Conservation (phyloP, 2,888 invertebrate genomes). For the Drosophila paranaensis region DNA sequence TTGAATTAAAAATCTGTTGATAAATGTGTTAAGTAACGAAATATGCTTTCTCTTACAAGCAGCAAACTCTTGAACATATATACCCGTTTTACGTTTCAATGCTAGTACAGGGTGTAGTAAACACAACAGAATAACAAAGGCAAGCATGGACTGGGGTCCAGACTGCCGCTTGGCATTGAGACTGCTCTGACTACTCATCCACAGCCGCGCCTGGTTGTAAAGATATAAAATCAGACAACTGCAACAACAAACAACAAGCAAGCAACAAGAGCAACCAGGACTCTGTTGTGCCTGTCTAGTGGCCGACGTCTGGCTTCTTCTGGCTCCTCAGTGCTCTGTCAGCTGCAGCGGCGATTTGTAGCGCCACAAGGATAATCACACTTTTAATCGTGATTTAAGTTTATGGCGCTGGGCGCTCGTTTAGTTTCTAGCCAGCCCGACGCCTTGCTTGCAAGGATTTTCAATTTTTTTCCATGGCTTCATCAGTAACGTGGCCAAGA, state of each 20-base stretch:
- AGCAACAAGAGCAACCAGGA: constrained; percentile 35
- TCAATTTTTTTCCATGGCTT: constrained; percentile 60
- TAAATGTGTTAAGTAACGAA: no score
- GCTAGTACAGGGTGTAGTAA: constrained; percentile 6
- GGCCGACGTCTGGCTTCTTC: constrained; percentile 31
- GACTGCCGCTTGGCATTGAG: constrained; percentile 20
- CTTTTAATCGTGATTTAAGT: constrained; percentile 84
- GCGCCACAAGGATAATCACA: constrained; percentile 84
- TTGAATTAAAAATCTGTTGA: no score
- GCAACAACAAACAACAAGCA: constrained; percentile 72
- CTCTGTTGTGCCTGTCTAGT: constrained; percentile 37
- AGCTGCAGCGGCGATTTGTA: constrained; percentile 82
- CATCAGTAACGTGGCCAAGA: constrained; percentile 37
- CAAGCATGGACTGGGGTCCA: constrained; percentile 32
- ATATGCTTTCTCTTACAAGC: no score
- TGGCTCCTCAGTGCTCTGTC: constrained; percentile 55
- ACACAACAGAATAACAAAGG: constrained; percentile 42
- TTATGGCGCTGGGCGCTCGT: constrained; percentile 79
- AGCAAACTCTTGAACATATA: background rate
- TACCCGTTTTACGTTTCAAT: background rate
- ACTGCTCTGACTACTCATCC: constrained; percentile 59
- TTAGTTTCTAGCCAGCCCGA: constrained; percentile 70
- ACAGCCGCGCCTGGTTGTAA: constrained; percentile 76
- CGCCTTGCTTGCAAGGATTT: constrained; percentile 40
- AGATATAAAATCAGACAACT: constrained; percentile 78